phyloP scores from a whole-genome alignment of 2,797 vertebrate species.

The Anas acuta region DNA sequence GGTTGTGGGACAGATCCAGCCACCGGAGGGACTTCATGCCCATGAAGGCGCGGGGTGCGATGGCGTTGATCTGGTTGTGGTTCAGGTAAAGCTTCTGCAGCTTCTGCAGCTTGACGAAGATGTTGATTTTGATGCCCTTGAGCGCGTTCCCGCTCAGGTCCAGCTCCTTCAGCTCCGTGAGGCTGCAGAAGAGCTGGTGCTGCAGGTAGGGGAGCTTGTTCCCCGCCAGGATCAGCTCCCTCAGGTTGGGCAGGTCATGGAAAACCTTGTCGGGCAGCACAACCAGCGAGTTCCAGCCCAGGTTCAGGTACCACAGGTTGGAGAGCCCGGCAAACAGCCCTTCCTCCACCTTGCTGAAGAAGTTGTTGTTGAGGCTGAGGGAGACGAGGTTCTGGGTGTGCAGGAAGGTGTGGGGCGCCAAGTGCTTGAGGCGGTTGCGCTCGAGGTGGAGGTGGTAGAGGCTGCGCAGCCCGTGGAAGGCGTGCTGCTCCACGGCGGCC shows the following conservation, averaged over 20 bases:
- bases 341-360: slow-evolving; percentile 89
- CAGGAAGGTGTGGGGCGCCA: slow-evolving; percentile 83
- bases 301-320: slow-evolving; percentile 92
- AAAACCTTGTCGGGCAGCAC: slow-evolving; percentile 89
- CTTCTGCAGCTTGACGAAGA: slow-evolving; percentile 89
- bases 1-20: slow-evolving; percentile 95
- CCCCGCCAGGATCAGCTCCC: slow-evolving; percentile 91
- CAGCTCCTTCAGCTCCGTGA: slow-evolving; percentile 91
- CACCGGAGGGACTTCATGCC: slow-evolving; percentile 93
- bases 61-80: slow-evolving; percentile 88
- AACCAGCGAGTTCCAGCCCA: slow-evolving; percentile 92
- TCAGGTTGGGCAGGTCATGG: slow-evolving; percentile 86
- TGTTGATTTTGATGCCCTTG: slow-evolving; percentile 89
- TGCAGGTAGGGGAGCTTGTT: slow-evolving; percentile 93
- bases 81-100: slow-evolving; percentile 94
- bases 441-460: slow-evolving; percentile 92
- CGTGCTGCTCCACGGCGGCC: slow-evolving; percentile 83
- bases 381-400: slow-evolving; percentile 89
- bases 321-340: slow-evolving; percentile 88
- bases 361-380: slow-evolving; percentile 92
- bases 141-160: slow-evolving; percentile 90
- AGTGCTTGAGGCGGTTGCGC: slow-evolving; percentile 84
- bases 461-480: slow-evolving; percentile 84
- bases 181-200: slow-evolving; percentile 88
- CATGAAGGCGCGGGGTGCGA: slow-evolving; percentile 89